Conservation (phyloP, 2,113 vertebrate genomes). For the Archocentrus centrarchus region DNA sequence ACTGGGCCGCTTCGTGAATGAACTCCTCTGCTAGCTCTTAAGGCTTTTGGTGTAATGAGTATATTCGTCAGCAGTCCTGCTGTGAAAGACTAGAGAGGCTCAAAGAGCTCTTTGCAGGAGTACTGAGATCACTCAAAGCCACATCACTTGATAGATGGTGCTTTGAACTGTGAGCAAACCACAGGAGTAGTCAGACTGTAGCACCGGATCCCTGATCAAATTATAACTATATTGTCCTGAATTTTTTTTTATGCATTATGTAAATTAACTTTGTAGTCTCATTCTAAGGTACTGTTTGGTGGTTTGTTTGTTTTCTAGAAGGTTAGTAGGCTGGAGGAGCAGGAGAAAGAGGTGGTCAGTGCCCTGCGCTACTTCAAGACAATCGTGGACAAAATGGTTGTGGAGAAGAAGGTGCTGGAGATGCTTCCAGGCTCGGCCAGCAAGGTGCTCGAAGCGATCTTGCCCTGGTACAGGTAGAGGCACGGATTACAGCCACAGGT, state of each 20-base stretch:
- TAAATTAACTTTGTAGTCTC: background rate
- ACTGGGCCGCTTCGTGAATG: slow-evolving; percentile 53
- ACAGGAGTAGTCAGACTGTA: background rate
- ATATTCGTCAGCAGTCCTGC: slow-evolving; percentile 40
- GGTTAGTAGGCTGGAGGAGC: slow-evolving; percentile 92
- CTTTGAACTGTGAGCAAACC: slow-evolving; percentile 33
- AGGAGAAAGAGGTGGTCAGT: slow-evolving; percentile 97
- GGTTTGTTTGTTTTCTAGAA: slow-evolving; percentile 79
- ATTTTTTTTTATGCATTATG: background rate
- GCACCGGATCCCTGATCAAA: background rate
- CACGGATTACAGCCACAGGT: slow-evolving; percentile 94
- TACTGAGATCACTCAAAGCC: slow-evolving; percentile 35
- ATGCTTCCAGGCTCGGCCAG: slow-evolving; percentile 98
- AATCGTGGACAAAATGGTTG: slow-evolving; percentile 98
- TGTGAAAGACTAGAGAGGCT: slow-evolving; percentile 25
- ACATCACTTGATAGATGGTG: slow-evolving; percentile 48
- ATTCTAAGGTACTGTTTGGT: background rate
- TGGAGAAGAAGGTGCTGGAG: slow-evolving; percentile 95
- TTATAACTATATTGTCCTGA: background rate
- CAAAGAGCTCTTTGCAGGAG: slow-evolving; percentile 34
- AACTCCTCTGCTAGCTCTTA: slow-evolving; percentile 47
- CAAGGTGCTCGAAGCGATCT: slow-evolving; percentile 95
- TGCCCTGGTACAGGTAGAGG: slow-evolving; percentile 93
- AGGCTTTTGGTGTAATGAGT: slow-evolving; percentile 54
- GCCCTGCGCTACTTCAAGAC: slow-evolving; percentile 98